Conservation (phyloP, 2,113 vertebrate species). For the Fregetta grallaria region DNA sequence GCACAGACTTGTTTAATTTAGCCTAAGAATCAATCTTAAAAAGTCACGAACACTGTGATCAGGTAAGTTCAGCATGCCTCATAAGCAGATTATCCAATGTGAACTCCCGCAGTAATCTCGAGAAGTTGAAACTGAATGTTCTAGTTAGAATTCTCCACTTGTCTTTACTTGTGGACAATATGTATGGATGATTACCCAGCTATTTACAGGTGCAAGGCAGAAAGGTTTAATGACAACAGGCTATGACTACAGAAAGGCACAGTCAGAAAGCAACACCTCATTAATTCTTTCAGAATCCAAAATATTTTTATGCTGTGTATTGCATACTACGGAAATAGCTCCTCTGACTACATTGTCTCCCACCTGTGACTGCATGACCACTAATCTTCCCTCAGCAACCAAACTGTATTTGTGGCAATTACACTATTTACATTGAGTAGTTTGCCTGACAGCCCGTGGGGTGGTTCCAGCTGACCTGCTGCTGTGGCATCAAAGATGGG, state of each 20-base stretch:
- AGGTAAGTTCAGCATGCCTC: neutral
- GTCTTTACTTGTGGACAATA: slow-evolving; percentile 25
- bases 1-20: slow-evolving; percentile 23
- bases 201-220: slow-evolving; percentile 26
- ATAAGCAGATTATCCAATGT: neutral
- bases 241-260: neutral
- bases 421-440: neutral
- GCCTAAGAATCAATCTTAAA: neutral
- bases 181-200: neutral
- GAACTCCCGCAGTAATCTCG: neutral
- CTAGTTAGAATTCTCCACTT: neutral
- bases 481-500: neutral
- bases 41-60: neutral
- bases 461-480: neutral
- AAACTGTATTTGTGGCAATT: neutral
- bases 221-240: neutral
- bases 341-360: neutral
- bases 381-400: slow-evolving; percentile 12
- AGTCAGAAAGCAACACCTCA: slow-evolving; percentile 16
- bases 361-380: slow-evolving; percentile 8
- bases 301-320: slow-evolving; percentile 2
- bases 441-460: neutral
- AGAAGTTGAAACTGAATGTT: neutral
- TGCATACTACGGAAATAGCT: neutral
- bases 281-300: neutral